phyloP scores from a whole-genome alignment of 1,140 invertebrate genomes.

The Ooceraea biroi region DNA sequence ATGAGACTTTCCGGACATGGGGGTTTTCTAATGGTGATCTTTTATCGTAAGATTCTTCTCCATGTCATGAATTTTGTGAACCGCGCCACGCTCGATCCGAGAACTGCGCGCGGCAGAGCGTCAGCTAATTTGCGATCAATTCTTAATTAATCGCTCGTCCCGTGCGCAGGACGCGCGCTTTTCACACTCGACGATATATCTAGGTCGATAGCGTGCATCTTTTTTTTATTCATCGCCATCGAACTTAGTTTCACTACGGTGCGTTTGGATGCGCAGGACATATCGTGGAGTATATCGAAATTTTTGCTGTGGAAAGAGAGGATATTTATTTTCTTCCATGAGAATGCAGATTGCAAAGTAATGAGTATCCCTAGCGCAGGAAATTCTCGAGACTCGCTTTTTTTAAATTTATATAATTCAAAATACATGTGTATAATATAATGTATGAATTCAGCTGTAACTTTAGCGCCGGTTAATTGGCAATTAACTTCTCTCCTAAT shows the following conservation, averaged over 20 bases:
- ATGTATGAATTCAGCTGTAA: no score
- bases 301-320: conserved; percentile 13
- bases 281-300: conserved; percentile 19
- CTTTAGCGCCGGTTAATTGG: background rate
- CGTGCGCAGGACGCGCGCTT: conserved; percentile 45
- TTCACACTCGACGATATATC: conserved; percentile 70
- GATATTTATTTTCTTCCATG: background rate
- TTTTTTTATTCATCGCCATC: conserved; percentile 52
- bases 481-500: background rate
- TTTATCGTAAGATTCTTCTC: background rate
- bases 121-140: conserved; percentile 18
- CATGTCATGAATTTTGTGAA: background rate
- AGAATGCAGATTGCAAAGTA: no score
- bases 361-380: no score
- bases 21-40: background rate
- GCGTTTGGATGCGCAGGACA: background rate
- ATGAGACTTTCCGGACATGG: background rate
- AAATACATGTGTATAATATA: no score
- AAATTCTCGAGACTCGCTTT: no score
- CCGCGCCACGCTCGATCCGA: background rate
- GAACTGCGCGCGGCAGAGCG: background rate
- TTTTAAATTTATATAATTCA: no score
- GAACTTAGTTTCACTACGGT: conserved; percentile 44
- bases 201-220: conserved; percentile 60
- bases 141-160: conserved; percentile 67